Conservation (phyloP, 2,888 invertebrate species). For the Gastracanthus pulcherrimus region DNA sequence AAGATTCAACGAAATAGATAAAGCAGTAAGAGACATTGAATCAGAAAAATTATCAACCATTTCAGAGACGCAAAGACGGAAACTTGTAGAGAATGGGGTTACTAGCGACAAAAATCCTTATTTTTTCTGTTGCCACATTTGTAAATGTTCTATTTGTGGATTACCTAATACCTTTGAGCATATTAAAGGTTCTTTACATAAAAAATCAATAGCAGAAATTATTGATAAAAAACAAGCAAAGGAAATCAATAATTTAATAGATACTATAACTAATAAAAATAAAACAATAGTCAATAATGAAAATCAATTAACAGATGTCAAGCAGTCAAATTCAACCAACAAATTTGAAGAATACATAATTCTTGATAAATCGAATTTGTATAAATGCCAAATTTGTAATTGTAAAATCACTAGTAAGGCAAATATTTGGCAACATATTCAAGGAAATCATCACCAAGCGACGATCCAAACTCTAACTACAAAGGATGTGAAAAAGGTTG, state of each 20-base stretch:
- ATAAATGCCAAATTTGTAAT: not conserved
- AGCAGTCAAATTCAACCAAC: not conserved
- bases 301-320: not conserved
- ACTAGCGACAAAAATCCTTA: not conserved
- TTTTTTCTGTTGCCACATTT: not conserved
- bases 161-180: not conserved
- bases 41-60: not conserved
- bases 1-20: not conserved
- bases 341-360: not conserved
- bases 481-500: not conserved
- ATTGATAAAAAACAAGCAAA: not conserved
- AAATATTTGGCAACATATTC: not conserved
- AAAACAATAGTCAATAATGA: not conserved
- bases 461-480: not conserved
- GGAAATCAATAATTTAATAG: not conserved
- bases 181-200: not conserved
- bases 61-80: not conserved
- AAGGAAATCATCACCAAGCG: not conserved
- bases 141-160: not conserved
- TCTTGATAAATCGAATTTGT: not conserved
- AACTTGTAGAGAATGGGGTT: slow-evolving; percentile 13
- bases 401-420: not conserved
- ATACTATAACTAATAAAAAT: not conserved
- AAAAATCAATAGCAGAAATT: not conserved
- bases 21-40: too few species aligned